Evolutionary conservation across 23 tunicate species (phyloP), one percentile per base, ranked within the genome.

Genomic region (Botrylloides violaceus): DNA sequence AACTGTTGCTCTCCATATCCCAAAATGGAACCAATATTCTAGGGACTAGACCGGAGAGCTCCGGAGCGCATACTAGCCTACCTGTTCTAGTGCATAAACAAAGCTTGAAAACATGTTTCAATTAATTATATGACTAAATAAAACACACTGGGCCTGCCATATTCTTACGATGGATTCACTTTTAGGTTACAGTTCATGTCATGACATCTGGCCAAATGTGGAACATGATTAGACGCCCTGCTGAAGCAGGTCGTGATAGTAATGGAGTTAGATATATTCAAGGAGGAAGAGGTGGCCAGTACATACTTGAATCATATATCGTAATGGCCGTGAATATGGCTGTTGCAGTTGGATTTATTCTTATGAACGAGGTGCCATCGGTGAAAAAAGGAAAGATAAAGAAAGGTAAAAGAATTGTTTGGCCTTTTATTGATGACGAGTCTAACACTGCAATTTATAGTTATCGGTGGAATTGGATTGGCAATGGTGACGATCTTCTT

Each of bases 121-220:
- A n/a, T n/a, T n/a, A n/a, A n/a, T n/a, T n/a, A n/a, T n/a, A n/a
- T n/a, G n/a, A n/a, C n/a, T n/a, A n/a, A n/a, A n/a, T n/a, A n/a
- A n/a, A n/a, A n/a, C n/a, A n/a, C n/a, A n/a, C 12, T 47, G 18
- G 15, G 18, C 12, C 55, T 47, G 12, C 18, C 18, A 12, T 23
- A 7, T 59, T 63, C 70, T 31, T 27, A 19, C 28, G 20, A 39
- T 56, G 37, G 74, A 1, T n/a, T n/a, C n/a, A n/a, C n/a, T n/a
- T n/a, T n/a, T n/a, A n/a, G n/a, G n/a, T 43, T 37, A 31, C 1
- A 4, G 74, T 68, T 26, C 57, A 35, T 12, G 24, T 43, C 5
- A 37, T 68, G 57, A 68, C 74, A 24, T 68, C 74, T 35, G 74
- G 74, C 59, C 74, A 68, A 43, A 68, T 68, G 74, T 68, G 74